A percentile compares a stretch with the other conserved stretches of the same genome.
These are phyloP conservation scores for Schizaphis graminum DNA, from an alignment of 2,888 invertebrate genomes.

Conservation along the genomic window DNA sequence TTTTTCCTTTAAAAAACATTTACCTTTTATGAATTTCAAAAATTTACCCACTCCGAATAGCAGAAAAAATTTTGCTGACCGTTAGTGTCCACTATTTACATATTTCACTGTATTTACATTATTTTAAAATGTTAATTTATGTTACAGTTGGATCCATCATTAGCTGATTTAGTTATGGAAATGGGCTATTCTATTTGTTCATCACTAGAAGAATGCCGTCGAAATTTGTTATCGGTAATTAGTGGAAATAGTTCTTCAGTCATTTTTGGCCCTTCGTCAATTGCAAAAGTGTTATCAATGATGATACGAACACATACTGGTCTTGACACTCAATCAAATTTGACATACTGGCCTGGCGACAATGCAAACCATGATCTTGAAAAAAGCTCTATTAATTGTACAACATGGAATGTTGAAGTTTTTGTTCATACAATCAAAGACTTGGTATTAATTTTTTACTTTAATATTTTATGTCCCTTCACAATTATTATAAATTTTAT, in stretches of 20 bases:
- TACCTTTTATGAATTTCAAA: too few relatives aligned
- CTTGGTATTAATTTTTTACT: conserved; percentile 73
- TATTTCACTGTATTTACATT: not conserved
- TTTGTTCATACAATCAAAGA: conserved; percentile 94
- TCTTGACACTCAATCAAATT: conserved; percentile 71
- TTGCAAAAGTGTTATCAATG: conserved; percentile 87
- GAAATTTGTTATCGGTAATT: conserved; percentile 85
- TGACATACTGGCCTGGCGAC: conserved; percentile 65
- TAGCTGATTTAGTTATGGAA: conserved; percentile 92
- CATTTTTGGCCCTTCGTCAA: conserved; percentile 75
- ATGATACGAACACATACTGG: conserved; percentile 89
- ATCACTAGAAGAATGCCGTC: conserved; percentile 89
- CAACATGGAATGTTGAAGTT: conserved; percentile 92
- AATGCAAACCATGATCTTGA: conserved; percentile 66
- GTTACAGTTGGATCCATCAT: conserved; percentile 77
- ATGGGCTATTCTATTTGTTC: conserved; percentile 91
- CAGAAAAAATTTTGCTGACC: too few relatives aligned
- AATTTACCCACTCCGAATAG: too few relatives aligned
- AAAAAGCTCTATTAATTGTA: conserved; percentile 69
- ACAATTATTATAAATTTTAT: not conserved
- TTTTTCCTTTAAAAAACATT: too few relatives aligned
- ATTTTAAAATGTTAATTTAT: conserved; percentile 2
- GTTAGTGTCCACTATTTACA: too few relatives aligned
- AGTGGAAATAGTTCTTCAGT: conserved; percentile 69
- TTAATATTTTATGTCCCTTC: not conserved